Conservation (phyloP, 2,113 vertebrate species). For the Eclectus roratus region DNA sequence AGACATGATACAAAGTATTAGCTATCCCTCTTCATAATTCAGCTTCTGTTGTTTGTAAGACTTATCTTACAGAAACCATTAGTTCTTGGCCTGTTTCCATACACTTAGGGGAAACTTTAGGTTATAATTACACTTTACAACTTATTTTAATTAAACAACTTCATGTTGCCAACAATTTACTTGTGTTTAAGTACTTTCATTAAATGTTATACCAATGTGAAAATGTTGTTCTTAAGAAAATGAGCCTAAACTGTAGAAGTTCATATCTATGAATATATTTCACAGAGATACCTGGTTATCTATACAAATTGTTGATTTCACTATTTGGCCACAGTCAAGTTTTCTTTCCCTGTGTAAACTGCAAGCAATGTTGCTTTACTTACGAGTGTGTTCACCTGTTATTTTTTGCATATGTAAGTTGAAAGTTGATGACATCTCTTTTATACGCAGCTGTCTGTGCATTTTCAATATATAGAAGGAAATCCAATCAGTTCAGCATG, state of each 20-base stretch:
- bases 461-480: conserved; percentile 39
- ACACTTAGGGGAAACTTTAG: neutral
- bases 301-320: neutral
- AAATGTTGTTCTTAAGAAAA: neutral
- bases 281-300: neutral
- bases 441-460: neutral
- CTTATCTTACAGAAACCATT: neutral
- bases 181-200: neutral
- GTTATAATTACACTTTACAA: neutral
- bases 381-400: neutral
- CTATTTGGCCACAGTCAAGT: neutral
- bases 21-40: neutral
- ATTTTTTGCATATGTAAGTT: neutral
- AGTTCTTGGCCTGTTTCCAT: conserved; percentile 5
- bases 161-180: neutral
- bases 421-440: conserved; percentile 25
- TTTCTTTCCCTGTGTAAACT: neutral
- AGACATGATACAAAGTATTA: neutral
- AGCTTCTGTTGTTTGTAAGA: neutral
- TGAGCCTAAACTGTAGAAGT: neutral
- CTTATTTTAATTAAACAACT: neutral
- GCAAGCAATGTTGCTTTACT: neutral
- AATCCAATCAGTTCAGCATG: conserved; percentile 54
- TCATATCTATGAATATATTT: neutral
- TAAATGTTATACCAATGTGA: neutral